Conservation (phyloP, 23 tunicate genomes). For the Corella eumyota region DNA sequence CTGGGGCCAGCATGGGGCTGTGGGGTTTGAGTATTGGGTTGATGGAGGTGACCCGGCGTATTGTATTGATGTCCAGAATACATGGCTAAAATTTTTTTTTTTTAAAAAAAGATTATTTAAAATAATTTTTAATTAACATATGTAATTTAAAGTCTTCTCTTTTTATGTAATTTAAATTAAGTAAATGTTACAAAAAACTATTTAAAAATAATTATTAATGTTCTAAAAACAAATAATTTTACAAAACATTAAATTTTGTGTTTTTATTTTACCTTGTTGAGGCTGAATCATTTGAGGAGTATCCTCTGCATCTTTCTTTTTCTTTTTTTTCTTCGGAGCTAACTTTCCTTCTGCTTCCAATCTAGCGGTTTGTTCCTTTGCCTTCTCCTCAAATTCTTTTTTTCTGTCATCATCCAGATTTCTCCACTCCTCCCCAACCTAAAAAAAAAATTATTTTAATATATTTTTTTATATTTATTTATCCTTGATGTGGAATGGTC, state of each 20-base stretch:
- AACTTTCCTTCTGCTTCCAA: slow-evolving; percentile 85
- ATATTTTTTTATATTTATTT: too few relatives aligned
- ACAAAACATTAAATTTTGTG: too few relatives aligned
- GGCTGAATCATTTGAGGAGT: background rate
- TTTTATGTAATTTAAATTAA: too few relatives aligned
- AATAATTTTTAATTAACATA: too few relatives aligned
- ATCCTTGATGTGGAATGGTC: too few relatives aligned
- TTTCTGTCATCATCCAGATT: slow-evolving; percentile 77
- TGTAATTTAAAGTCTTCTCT: too few relatives aligned
- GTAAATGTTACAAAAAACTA: too few relatives aligned
- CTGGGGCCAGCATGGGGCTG: background rate
- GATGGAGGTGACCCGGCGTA: slow-evolving; percentile 1
- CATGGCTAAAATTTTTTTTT: background rate
- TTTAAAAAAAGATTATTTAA: too few relatives aligned
- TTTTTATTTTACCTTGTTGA: too few relatives aligned
- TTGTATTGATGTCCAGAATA: background rate
- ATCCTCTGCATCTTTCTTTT: slow-evolving; percentile 22
- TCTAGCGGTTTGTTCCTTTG: slow-evolving; percentile 69
- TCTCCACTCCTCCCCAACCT: slow-evolving; percentile 99
- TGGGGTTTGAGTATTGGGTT: background rate
- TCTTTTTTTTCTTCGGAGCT: slow-evolving; percentile 55
- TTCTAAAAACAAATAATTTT: too few relatives aligned
- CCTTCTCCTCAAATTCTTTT: slow-evolving; percentile 83
- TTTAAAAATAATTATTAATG: too few relatives aligned
- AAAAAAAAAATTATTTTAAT: background rate